A percentile compares a stretch with the other conserved stretches of the same genome.
These are phyloP conservation scores for Columba livia DNA, from an alignment of 2,113 vertebrate genomes.

Conservation along the genomic window DNA sequence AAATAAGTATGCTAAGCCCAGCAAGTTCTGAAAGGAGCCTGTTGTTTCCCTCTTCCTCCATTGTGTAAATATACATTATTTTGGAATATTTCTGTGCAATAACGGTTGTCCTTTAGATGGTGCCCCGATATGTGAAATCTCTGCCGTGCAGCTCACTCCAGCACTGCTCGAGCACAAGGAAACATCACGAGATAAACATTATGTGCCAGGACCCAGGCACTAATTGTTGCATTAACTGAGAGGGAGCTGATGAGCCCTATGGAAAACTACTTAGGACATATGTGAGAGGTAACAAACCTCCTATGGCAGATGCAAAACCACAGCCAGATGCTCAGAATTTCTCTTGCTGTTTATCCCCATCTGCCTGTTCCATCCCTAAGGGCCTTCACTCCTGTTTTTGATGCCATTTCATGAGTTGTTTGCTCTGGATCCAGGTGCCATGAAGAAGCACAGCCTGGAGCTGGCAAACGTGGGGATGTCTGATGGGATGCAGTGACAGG, in stretches of 20 bases:
- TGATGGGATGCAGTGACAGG: rapidly evolving
- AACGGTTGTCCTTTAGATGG: background rate
- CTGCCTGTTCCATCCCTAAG: background rate
- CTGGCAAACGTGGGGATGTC: rapidly evolving
- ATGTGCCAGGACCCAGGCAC: background rate
- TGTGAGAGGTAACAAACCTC: background rate
- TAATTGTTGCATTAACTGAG: background rate
- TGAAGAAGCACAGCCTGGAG: rapidly evolving
- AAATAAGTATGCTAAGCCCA: background rate
- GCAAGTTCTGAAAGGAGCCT: background rate
- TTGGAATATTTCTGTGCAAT: background rate
- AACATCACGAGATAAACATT: background rate
- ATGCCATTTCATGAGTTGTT: background rate
- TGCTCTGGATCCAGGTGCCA: background rate
- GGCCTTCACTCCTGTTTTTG: background rate
- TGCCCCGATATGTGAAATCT: background rate
- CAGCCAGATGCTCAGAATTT: background rate
- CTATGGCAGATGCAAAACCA: background rate
- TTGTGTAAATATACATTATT: background rate
- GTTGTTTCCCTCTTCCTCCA: background rate
- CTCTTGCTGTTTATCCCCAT: background rate
- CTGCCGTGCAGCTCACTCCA: rapidly evolving
- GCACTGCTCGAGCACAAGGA: background rate
- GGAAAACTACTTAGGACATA: background rate
- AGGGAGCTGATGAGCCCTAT: background rate